Evolutionary conservation across 2,888 invertebrate species (phyloP), one percentile per base, ranked within the genome.

Genomic region (Endotricha flammealis): DNA sequence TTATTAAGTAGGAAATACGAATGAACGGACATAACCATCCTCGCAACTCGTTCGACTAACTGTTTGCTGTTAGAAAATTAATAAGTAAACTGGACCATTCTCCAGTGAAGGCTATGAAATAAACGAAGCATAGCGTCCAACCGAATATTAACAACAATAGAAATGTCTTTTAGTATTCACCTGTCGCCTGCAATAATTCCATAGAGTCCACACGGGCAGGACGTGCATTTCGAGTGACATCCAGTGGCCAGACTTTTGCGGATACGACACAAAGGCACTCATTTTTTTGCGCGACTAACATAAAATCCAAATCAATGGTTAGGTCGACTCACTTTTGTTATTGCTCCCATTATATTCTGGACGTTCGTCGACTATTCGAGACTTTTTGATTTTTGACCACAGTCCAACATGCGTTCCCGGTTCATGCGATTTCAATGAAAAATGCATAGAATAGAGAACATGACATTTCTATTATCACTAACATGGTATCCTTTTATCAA

Each of bases 231-330:
- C 53, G 53, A 67, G 61, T 62, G 67, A 67, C 73, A 66, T 68
- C 57, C 67, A 61, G 62, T 64, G 68, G 57, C 67, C 75, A 71
- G 79, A 72, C 67, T 69, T 75, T 69, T 63, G 68, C 70, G 74
- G 66, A 64, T 64, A 64, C 64, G 64, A 65, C 64, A 81, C 77
- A 85, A 81, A 76, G 62, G 75, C 60, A 55, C 57, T 76, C 64
- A 56, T 67, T 78, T 78, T 79, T 82, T 80, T 73, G 62, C 51
- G 52, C 55, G 57, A 61, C 67, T 67, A 60, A 71, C 75, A 64
- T 67, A 63, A 72, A 82, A 78, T 75, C 74, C 73, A 79, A 85
- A 85, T 85, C 85, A 83, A 83, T 83, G 85, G 85, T 81, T 69
- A 79, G 76, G 64, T 57, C 71, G 60, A 66, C 70, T 79, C 74